Percentiles rank a stretch among this genome's conserved stretches.
These are phyloP conservation scores for Silurus meridionalis DNA, from an alignment of 2,113 vertebrate species.

Conservation along the genomic window DNA sequence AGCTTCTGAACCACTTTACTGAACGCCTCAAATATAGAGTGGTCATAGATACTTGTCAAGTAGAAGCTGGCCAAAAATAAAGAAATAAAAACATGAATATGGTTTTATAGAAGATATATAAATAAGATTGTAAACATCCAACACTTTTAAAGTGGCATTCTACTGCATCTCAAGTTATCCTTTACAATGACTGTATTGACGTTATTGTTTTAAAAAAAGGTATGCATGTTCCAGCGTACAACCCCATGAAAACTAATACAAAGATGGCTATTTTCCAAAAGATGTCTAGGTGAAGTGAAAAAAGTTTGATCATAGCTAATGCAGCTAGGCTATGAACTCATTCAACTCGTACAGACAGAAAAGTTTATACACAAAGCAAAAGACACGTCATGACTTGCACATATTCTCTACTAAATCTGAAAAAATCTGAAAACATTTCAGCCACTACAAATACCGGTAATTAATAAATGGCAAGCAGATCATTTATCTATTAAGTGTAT, in stretches of 20 bases:
- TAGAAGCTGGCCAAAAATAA: conserved; percentile 84
- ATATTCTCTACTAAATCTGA: too few relatives aligned
- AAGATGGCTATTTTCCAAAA: not conserved
- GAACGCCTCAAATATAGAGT: conserved; percentile 99
- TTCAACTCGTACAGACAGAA: not conserved
- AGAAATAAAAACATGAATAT: not conserved
- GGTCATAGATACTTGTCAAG: conserved; percentile 99
- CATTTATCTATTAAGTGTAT: not conserved
- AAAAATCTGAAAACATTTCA: too few relatives aligned
- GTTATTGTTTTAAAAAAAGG: not conserved
- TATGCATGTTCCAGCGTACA: not conserved
- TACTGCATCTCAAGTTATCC: not conserved
- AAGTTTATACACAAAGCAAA: not conserved
- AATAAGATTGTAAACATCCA: not conserved
- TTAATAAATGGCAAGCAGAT: not conserved
- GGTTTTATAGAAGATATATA: not conserved
- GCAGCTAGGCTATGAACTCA: not conserved
- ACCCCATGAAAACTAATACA: not conserved
- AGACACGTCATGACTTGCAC: not conserved
- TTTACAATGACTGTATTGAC: not conserved
- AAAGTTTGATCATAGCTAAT: not conserved
- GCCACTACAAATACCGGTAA: not conserved
- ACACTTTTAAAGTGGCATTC: not conserved
- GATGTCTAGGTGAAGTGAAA: conserved; percentile 6
- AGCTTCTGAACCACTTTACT: conserved; percentile 99